Base-by-base conservation (phyloP, 1,140 invertebrate genomes). In the Temnothorax curvispinosus region DNA sequence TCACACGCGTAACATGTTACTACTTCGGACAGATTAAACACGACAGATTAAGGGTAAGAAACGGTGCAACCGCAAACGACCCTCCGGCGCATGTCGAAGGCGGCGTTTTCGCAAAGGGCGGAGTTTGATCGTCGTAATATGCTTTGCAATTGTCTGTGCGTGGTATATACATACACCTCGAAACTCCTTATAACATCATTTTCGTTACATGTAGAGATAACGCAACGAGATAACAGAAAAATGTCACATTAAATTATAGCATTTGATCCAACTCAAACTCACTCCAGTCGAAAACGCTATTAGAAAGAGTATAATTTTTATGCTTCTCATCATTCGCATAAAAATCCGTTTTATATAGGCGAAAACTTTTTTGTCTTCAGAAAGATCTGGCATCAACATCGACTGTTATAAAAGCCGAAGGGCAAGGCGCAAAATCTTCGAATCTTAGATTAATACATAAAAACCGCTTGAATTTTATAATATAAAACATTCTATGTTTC, bases 1-100 rank as follows among this genome's bases (percentile, higher is more conserved):
- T 50, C 38, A 58, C 65, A 75, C 52, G 69, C 50, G 56, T 58
- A 88, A 62, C 47, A 41, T 74, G 21, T 86, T 62, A 35, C 64
- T 62, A 85, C 78, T 44, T 56, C 75, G 64, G 75, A 44, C 82
- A 80, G 69, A 85, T 87, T 64, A 85, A 52, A 76, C 56, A 35
- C n/a, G 56, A 60, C 27, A 27, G 87, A 89, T 92, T 89, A 80
- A 64, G 84, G 81, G 86, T 87, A 86, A 87, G 76, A 90, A 87
- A 71, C n/a, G 58, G 71, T 69, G 69, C 47, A 75, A 52, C 32
- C 13, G 38, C 35, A 56, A 56, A 86, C 75, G 44, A 60, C 72
- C 69, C 84, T 80, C 13, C 35, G 71, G 93, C 93, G 93, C 93
- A 93, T 93, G 92, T 86, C 88, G 78, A 64, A 88, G 92, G 92